These are phyloP conservation scores for Cryptoprocta ferox DNA, from an alignment of 2,797 vertebrate genomes.

Conservation along the genomic window DNA sequence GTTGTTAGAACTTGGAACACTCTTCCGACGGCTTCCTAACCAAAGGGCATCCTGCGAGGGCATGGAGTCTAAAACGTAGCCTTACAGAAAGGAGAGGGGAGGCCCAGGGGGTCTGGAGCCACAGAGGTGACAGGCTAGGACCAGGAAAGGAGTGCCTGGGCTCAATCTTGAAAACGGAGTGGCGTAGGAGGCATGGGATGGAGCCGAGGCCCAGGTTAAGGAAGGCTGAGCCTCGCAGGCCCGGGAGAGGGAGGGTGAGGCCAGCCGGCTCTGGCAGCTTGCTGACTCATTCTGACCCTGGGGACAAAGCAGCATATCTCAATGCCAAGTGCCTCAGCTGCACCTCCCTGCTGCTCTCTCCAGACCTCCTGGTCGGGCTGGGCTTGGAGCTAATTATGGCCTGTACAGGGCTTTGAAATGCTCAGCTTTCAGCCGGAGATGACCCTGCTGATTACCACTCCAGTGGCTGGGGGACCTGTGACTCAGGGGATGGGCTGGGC, in stretches of 20 bases:
- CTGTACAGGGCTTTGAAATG: conserved; percentile 64
- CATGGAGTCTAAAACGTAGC: neutral
- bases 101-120: neutral
- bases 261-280: neutral
- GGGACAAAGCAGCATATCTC: conserved; percentile 40
- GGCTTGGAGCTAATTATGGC: conserved; percentile 72
- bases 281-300: conserved; percentile 72
- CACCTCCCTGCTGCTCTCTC: conserved; percentile 35
- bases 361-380: conserved; percentile 61
- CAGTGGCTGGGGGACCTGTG: neutral
- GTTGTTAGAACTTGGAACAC: neutral
- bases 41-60: neutral
- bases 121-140: neutral
- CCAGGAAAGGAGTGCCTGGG: neutral
- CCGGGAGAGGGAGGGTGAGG: conserved; percentile 9
- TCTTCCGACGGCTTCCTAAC: neutral
- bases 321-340: conserved; percentile 8
- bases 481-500: conserved; percentile 14
- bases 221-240: neutral
- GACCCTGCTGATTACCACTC: conserved; percentile 51
- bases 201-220: neutral
- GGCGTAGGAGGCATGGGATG: neutral
- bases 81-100: neutral
- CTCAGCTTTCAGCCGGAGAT: conserved; percentile 59
- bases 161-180: neutral